Evolutionary conservation across 2,888 invertebrate genomes (phyloP), one percentile per base, ranked within the genome.

Genomic region (Holacanthella duospinosa): DNA sequence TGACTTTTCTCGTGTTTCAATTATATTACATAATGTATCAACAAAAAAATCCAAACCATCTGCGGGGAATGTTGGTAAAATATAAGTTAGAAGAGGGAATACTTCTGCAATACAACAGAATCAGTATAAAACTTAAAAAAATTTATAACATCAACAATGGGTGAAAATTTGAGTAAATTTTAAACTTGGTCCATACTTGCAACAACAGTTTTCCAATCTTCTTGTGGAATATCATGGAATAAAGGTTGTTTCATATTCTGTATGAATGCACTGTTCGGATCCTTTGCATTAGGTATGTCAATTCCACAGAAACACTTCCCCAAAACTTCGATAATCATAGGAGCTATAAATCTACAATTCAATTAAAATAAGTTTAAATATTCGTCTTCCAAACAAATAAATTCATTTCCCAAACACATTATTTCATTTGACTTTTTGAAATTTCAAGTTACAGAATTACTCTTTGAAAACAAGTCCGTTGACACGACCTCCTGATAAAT

Each of bases 281-380:
- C 48, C 48, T 21, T 48, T 48, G 48, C 48, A 48, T 48, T 21
- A 16, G 48, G 48, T 4, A 48, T 21, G 4, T 48, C 48, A 21
- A 48, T 48, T 4, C 48, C 48, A 21, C 48, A 48, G 21, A 48
- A 48, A 21, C 48, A 48, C n/a, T 48, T 48, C 48, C 48, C 48
- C 48, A 48, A 21, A 21, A 48, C n/a, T 21, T 48, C 48, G 4
- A 48, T 9, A 16, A 48, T 48, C 48, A 48, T 48, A 4, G 48
- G 48, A n/a, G 48, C 19, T 4, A 48, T 21, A 4, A n/a, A 21
- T 21, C 48, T 48, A 21, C 6, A 48, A 48, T 6, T 36, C 16
- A 9, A 9, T 9, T 36, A 36, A 36, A 36, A 9, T 36, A 36
- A 36, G n/a, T n/a, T n/a, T n/a, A n/a, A n/a, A n/a, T n/a, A n/a